Evolutionary conservation across 1,140 invertebrate species (phyloP).

Genomic region (Formica exsecta): DNA sequence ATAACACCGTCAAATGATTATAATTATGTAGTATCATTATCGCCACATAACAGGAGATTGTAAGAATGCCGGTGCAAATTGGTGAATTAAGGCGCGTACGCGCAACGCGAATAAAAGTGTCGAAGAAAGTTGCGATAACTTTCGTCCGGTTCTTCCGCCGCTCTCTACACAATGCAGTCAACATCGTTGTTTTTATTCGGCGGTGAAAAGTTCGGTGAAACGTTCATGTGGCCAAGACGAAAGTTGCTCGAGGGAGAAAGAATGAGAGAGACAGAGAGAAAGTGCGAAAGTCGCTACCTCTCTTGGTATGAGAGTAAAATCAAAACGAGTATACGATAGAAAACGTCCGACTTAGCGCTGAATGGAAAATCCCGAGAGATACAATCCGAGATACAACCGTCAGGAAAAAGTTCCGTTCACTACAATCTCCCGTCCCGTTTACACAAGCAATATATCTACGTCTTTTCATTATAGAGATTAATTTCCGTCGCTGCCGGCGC

Average conservation of each 20-base stretch:
- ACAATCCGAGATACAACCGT: not conserved
- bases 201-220: slow-evolving; percentile 39
- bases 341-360: slow-evolving; percentile 19
- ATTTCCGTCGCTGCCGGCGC: slow-evolving; percentile 25
- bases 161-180: slow-evolving; percentile 44
- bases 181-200: slow-evolving; percentile 51
- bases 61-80: slow-evolving; percentile 20
- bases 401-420: slow-evolving; percentile 44
- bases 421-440: slow-evolving; percentile 26
- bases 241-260: slow-evolving; percentile 23
- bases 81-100: slow-evolving; percentile 37
- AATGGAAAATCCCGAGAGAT: slow-evolving; percentile 21
- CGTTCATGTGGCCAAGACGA: slow-evolving; percentile 20
- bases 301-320: slow-evolving; percentile 22
- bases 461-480: slow-evolving; percentile 62
- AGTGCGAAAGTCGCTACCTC: not conserved
- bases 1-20: not conserved
- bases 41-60: not conserved
- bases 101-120: slow-evolving; percentile 45
- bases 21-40: not conserved
- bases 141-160: slow-evolving; percentile 16
- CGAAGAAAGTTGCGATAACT: slow-evolving; percentile 43
- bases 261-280: not conserved
- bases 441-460: slow-evolving; percentile 1
- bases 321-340: slow-evolving; percentile 24